Evolutionary conservation across 2,113 vertebrate genomes (phyloP).

Genomic region (Brachirus orientalis): DNA sequence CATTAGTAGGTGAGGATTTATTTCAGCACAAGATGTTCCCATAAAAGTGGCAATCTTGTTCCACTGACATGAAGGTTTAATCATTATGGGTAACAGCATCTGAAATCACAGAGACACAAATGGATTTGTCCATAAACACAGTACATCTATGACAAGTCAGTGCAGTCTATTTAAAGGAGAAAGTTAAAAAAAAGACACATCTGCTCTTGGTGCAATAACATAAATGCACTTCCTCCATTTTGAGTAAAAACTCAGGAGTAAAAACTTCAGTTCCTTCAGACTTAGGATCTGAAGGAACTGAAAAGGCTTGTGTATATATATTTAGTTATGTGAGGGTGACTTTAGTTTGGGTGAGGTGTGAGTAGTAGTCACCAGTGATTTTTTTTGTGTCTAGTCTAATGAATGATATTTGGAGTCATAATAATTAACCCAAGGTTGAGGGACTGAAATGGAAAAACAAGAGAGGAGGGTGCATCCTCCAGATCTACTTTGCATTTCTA

Average conservation of each 20-base stretch:
- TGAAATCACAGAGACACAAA: slow-evolving; percentile 69
- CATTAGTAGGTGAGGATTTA: slow-evolving; percentile 62
- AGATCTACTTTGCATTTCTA: too few species aligned
- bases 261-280: not conserved
- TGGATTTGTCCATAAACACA: slow-evolving; percentile 57
- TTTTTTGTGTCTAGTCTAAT: too few species aligned
- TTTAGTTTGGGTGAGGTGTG: too few species aligned
- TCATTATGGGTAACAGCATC: slow-evolving; percentile 54
- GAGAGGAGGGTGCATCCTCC: too few species aligned
- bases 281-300: slow-evolving; percentile 5
- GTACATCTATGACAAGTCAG: slow-evolving; percentile 50
- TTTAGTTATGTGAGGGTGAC: not conserved
- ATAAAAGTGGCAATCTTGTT: slow-evolving; percentile 66
- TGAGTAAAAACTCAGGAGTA: not conserved
- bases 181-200: slow-evolving; percentile 5
- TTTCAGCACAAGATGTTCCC: slow-evolving; percentile 61
- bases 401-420: slow-evolving; percentile 7
- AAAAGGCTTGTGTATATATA: not conserved
- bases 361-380: too few species aligned
- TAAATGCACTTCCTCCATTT: slow-evolving; percentile 22
- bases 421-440: too few species aligned
- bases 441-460: too few species aligned
- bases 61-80: slow-evolving; percentile 62
- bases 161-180: slow-evolving; percentile 32
- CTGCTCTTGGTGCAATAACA: slow-evolving; percentile 34